These are phyloP conservation scores for Parnassius orleans DNA, from an alignment of 2,888 invertebrate species.

Conservation along the genomic window DNA sequence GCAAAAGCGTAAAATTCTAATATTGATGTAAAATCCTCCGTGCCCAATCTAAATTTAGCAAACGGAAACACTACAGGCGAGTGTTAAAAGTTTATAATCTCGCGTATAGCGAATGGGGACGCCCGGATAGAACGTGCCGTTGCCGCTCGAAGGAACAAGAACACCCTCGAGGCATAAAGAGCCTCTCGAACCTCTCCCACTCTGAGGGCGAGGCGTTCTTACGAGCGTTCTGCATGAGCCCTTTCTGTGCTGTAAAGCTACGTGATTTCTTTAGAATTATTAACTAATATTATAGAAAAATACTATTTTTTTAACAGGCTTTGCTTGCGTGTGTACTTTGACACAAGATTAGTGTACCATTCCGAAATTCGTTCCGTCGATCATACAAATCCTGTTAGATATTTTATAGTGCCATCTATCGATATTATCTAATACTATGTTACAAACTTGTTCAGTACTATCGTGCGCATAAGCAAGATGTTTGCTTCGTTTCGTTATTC, in stretches of 20 bases:
- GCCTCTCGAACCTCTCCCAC: constrained; percentile 19
- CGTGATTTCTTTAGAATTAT: constrained; percentile 8
- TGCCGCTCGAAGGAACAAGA: constrained; percentile 18
- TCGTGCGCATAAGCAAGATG: too few species aligned
- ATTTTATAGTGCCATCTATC: too few species aligned
- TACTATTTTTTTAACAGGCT: too few species aligned
- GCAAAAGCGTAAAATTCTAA: too few species aligned
- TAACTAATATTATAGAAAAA: neutral
- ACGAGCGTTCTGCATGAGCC: constrained; percentile 7
- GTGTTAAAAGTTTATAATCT: constrained; percentile 8
- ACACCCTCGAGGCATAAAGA: constrained; percentile 5
- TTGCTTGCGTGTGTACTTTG: too few species aligned
- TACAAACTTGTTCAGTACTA: too few species aligned
- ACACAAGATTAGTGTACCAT: too few species aligned
- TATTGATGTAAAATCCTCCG: neutral
- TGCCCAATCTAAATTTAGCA: constrained; percentile 1
- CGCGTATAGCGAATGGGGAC: constrained; percentile 7
- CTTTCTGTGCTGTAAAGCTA: constrained; percentile 4
- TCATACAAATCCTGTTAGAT: too few species aligned
- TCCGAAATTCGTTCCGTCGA: too few species aligned
- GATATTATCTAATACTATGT: too few species aligned
- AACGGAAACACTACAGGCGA: neutral
- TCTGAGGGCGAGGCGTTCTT: constrained; percentile 21
- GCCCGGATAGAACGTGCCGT: constrained; percentile 3
- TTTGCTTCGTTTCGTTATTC: too few species aligned